Percentiles rank a stretch among this genome's conserved stretches.
These are phyloP conservation scores for Nannoperca australis DNA, from an alignment of 2,797 vertebrate genomes.

Conservation along the genomic window DNA sequence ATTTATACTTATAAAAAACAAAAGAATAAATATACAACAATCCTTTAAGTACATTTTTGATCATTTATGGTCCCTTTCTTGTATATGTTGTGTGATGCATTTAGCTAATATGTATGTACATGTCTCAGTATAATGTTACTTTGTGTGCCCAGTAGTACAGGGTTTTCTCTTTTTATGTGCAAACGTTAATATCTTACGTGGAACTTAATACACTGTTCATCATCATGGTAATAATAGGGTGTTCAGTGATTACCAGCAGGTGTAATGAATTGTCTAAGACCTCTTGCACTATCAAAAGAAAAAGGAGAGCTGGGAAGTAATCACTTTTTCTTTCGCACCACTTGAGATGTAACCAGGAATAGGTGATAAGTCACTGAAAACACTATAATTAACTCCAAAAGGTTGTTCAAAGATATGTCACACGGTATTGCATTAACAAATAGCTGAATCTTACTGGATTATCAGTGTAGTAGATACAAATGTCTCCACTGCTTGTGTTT, in stretches of 20 bases:
- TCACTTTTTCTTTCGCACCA: constrained; percentile 21
- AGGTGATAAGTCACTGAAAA: constrained; percentile 31
- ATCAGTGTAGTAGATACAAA: constrained; percentile 13
- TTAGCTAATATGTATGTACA: not conserved
- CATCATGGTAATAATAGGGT: not conserved
- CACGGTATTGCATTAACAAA: not conserved
- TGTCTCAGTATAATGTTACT: not conserved
- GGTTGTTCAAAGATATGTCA: constrained; percentile 2
- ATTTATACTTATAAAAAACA: not conserved
- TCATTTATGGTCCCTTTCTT: not conserved
- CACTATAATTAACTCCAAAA: not conserved
- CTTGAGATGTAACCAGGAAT: constrained; percentile 44
- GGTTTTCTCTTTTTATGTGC: not conserved
- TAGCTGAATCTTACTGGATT: not conserved
- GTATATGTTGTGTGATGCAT: not conserved
- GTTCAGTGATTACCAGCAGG: not conserved
- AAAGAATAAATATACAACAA: not conserved
- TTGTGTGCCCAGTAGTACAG: not conserved
- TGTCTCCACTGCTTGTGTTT: not conserved
- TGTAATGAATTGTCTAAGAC: constrained; percentile 5
- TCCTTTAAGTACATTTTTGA: not conserved
- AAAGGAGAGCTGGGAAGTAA: constrained; percentile 32
- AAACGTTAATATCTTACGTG: not conserved
- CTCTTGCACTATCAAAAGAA: constrained; percentile 21
- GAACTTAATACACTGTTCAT: not conserved